Percentiles rank a stretch among this genome's conserved stretches.
Evolutionary conservation across 2,888 invertebrate genomes (phyloP).

Genomic region (Amiota mariae): DNA sequence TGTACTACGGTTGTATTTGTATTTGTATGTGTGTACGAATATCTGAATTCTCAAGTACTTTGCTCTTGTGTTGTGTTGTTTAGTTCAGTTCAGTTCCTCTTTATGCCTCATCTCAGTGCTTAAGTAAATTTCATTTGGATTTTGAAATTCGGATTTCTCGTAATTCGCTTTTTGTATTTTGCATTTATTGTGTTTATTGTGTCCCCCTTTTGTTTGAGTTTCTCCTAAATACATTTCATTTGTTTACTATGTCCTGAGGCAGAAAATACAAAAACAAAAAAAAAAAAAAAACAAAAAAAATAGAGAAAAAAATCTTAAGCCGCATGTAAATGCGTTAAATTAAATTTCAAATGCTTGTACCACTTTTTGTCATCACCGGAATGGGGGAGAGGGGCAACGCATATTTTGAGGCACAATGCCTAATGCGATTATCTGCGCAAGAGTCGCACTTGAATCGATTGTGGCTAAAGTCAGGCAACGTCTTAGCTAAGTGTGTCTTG

Average conservation of each 20-base stretch:
- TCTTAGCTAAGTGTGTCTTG: too few species aligned
- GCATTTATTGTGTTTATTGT: conserved; percentile 30
- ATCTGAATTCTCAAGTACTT: conserved; percentile 43
- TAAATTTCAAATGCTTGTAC: conserved; percentile 67
- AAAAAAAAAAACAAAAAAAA: too few species aligned
- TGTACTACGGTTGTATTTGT: neutral
- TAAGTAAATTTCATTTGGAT: conserved; percentile 59
- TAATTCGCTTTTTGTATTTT: conserved; percentile 30
- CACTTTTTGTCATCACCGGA: conserved; percentile 1
- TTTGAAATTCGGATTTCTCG: conserved; percentile 29
- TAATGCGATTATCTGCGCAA: conserved; percentile 56
- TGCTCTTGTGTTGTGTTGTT: conserved; percentile 20
- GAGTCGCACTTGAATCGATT: conserved; percentile 3
- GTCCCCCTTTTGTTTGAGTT: conserved; percentile 54
- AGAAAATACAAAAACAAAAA: conserved; percentile 42
- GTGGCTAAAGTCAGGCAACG: neutral
- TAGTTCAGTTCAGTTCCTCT: too few species aligned
- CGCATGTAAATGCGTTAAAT: conserved; percentile 70
- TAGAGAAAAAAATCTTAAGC: conserved; percentile 54
- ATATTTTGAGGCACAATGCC: conserved; percentile 29
- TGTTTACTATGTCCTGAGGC: conserved; percentile 66
- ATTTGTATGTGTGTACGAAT: conserved; percentile 49
- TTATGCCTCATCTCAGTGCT: conserved; percentile 26
- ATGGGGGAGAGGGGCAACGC: neutral
- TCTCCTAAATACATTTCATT: conserved; percentile 65